Percentiles rank a stretch among this genome's conserved stretches.
These are phyloP conservation scores for Lepidurus apus DNA, from an alignment of 1,140 invertebrate genomes.

Conservation along the genomic window DNA sequence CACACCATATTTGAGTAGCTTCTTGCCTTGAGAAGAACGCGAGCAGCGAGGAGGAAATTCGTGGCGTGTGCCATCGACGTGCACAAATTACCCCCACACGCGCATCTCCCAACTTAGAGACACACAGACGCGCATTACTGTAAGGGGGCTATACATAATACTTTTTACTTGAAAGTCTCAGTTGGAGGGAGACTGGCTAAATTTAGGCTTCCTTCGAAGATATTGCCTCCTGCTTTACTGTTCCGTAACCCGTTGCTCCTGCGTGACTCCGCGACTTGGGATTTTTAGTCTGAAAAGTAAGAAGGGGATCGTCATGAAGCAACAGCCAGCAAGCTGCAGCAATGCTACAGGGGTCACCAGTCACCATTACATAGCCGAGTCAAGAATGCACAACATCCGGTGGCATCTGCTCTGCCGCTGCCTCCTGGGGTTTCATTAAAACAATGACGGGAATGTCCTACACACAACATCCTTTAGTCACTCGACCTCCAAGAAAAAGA, in stretches of 20 bases:
- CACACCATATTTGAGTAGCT: background rate
- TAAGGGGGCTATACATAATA: background rate
- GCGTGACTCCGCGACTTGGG: background rate
- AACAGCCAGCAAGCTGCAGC: background rate
- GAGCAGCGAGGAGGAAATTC: background rate
- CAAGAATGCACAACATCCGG: conserved; percentile 21
- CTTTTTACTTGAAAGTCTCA: background rate
- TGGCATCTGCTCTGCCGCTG: conserved; percentile 20
- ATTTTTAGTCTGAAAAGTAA: background rate
- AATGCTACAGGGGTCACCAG: background rate
- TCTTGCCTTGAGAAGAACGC: background rate
- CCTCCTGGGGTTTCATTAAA: background rate
- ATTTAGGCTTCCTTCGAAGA: background rate
- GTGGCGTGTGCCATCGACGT: conserved; percentile 3
- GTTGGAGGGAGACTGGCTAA: background rate
- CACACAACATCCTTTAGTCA: background rate
- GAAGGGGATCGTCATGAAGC: background rate
- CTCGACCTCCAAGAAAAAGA: background rate
- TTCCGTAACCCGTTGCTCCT: background rate
- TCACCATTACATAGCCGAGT: background rate
- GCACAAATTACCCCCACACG: background rate
- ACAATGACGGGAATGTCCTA: conserved; percentile 10
- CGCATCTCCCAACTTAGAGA: background rate
- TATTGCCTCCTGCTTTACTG: background rate
- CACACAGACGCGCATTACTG: background rate